Evolutionary conservation across 2,888 invertebrate species (phyloP).

Genomic region (Nemoura dubitans): DNA sequence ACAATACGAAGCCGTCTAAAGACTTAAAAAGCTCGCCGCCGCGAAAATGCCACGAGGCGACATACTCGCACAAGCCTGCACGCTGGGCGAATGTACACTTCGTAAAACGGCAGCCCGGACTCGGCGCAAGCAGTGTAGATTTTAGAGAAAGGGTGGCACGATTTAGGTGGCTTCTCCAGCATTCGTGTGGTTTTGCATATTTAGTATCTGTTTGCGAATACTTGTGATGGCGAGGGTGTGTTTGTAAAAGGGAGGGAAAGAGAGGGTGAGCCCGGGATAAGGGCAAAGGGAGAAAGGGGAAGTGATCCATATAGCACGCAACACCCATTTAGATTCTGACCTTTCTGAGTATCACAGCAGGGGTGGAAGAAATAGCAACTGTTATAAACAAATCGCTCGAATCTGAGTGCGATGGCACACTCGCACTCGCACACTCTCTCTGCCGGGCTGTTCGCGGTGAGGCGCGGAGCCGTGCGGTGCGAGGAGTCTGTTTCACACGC

Average conservation of each 20-base stretch:
- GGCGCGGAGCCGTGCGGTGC: neutral
- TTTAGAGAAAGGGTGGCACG: constrained; percentile 34
- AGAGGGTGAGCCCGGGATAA: neutral
- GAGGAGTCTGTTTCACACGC: neutral
- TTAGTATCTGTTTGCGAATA: constrained; percentile 42
- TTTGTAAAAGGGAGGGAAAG: constrained; percentile 14
- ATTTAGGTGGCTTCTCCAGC: constrained; percentile 38
- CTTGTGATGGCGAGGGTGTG: constrained; percentile 39
- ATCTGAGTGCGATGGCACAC: constrained; percentile 15
- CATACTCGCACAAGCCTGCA: neutral
- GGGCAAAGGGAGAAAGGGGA: constrained; percentile 13
- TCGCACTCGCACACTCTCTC: neutral
- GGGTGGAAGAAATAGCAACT: constrained; percentile 31
- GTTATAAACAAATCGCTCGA: constrained; percentile 24
- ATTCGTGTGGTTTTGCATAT: constrained; percentile 40
- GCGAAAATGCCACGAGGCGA: neutral
- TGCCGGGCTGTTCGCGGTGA: too few relatives aligned
- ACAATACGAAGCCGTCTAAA: neutral
- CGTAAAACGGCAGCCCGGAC: neutral
- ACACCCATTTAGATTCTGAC: constrained; percentile 37
- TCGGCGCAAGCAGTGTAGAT: neutral
- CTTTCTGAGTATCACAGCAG: constrained; percentile 29
- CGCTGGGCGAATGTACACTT: neutral
- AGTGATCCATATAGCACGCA: constrained; percentile 35
- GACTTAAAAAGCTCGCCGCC: neutral